Evolutionary conservation across 2,888 invertebrate genomes (phyloP), one percentile per base, ranked within the genome.

Genomic region (Napeogenes inachia): DNA sequence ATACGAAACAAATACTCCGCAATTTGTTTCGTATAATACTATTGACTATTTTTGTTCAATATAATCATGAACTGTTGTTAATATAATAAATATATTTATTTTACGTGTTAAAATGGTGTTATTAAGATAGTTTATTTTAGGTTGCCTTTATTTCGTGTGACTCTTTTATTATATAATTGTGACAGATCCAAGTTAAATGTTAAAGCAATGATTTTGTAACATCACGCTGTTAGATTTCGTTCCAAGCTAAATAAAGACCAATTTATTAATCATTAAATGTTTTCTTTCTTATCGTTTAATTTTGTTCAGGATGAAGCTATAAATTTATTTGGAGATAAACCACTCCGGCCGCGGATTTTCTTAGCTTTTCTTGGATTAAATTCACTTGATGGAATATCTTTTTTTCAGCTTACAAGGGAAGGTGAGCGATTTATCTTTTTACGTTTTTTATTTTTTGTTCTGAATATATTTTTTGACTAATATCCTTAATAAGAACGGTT

Each of bases 161-260:
- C 0, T 30, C 3, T 47, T 47, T 13, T 47, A 47, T 47, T n/a
- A 47, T 47, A 6, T 47, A 47, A n/a, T 13, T 47, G 13, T 47
- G n/a, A n/a, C 21, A 46, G 13, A 13, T 46, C 45, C 35, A 59
- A 47, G 54, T 13, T 59, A 62, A 66, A 65, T 68, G 65, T 66
- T 61, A 66, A 61, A 68, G 61, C 54, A 67, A 67, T 69, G 67
- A 65, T 67, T 69, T 68, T 70, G 60, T 65, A 72, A 71, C 60
- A 60, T 61, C 57, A 68, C 64, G 75, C 74, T 73, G 69, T 72
- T 75, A 71, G 68, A 75, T 80, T 84, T 75, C 71, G 78, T 81
- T 85, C 72, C 71, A 82, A 82, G 82, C 74, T 80, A 72, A 87
- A 88, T 88, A 88, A 88, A 88, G 88, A 88, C 87, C 88, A 88